Base-by-base conservation (phyloP, 2,888 invertebrate genomes). In the Volucella bombylans region DNA sequence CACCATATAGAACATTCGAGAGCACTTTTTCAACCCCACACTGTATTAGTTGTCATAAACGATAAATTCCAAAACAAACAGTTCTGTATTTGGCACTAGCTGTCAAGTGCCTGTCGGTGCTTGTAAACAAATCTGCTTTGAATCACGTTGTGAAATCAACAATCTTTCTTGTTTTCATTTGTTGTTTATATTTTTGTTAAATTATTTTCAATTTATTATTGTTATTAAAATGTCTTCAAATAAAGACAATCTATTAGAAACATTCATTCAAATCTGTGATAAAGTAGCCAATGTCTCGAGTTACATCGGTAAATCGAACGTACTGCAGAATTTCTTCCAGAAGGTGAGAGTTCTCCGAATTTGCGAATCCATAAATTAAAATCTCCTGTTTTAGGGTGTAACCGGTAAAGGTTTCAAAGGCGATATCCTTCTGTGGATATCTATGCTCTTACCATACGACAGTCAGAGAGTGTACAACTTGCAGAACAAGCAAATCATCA, bases 401-500 rank as follows among this genome's bases (percentile, higher is more conserved):
- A 93, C 93, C 90, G 92, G 93, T 89, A 94, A 92, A 47, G 92
- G 93, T 10, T 98, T 97, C 89, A 93, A 95, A 89, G 96, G 98
- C 2, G 95, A 98, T 90, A 90, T 96, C 39, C 92, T 94, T 55
- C 92, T 97, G 54, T 96, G 97, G 96, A 94, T 97, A 90, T 95
- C 95, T 88, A 91, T 98, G 87, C 91, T 98, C 23, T 92, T 98
- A 65, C 98, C 98, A 0, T 95, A 95, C 59, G 95, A 95, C 38
- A 94, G 95, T 12, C 97, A 97, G 90, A 93, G 97, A 82, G 94
- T 98, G 43, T 99, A 98, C 90, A 98, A 98, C 92, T 92, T 99
- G 62, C 97, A 97, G 92, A 97, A 96, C 90, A 98, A 97, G 90
- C 97, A 98, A 89, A 93, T 99, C 69, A 93, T 97, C 0, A 98